Evolutionary conservation across 1,140 invertebrate species (phyloP), one percentile per base, ranked within the genome.

Genomic region (Muscidifurax raptorellus): DNA sequence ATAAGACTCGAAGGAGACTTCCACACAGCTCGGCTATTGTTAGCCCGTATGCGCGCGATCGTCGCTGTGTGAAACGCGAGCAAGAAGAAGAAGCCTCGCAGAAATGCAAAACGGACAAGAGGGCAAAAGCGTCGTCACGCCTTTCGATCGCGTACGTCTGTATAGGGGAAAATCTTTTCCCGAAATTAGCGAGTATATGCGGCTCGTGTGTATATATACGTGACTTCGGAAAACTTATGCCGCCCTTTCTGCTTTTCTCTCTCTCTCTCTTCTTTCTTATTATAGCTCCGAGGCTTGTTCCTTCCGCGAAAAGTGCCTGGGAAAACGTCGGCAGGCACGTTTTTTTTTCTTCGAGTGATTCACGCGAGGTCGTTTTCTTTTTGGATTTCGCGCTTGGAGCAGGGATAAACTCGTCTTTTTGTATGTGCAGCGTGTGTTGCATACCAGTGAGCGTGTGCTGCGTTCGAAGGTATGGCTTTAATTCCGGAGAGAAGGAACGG

Each of bases 1-100:
- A 15, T 13, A 12, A 47, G 13, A 12, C 22, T 7, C 44, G 13
- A 5, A n/a, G 27, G 13, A 69, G 67, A n/a, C 67, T 69, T 40
- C 36, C 7, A 40, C 36, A 30, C 28, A 27, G 25, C 67, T 67
- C 71, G n/a, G 36, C 80, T 82, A 82, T 82, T 75, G 80, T 82
- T 82, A 75, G 80, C 52, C 27, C 22, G 66, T 9, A 27, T 6
- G 66, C 5, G 44, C 22, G 64, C 66, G 7, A 27, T 9, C 13
- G 2, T 9, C 25, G 66, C 25, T 13, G 36, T 28, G 28, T 27
- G 15, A 69, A 69, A 69, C 71, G 71, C 71, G 71, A 30, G 32
- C 71, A 36, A 74, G 13, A 40, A 36, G 71, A 32, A 18, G 71
- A 40, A 40, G 28, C 18, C n/a, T 25, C 66, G 30, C 4, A 30